A percentile compares a stretch with the other conserved stretches of the same genome.
These are phyloP conservation scores for Tenebrio molitor DNA, from an alignment of 1,140 invertebrate species.

Conservation along the genomic window DNA sequence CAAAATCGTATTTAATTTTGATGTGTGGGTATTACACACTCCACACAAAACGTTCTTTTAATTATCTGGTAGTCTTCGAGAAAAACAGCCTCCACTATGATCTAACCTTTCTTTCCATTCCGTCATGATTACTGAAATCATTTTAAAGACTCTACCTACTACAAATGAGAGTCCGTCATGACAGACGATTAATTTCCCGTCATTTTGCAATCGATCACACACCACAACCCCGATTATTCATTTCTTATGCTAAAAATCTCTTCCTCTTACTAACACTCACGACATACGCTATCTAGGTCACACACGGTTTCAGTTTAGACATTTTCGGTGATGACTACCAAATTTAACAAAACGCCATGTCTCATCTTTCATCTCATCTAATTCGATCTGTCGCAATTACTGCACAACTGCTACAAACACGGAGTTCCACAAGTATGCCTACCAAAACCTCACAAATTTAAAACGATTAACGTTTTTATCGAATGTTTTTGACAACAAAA, in stretches of 20 bases:
- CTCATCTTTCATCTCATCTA: too few species aligned
- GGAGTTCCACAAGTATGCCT: background rate
- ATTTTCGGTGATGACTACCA: constrained; percentile 13
- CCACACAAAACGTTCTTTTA: constrained; percentile 45
- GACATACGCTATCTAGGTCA: constrained; percentile 16
- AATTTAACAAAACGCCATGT: background rate
- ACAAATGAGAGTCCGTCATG: constrained; percentile 38
- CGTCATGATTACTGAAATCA: constrained; percentile 27
- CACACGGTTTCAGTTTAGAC: constrained; percentile 26
- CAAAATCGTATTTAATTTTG: constrained; percentile 48
- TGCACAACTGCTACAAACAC: too few species aligned
- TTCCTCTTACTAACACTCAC: constrained; percentile 3
- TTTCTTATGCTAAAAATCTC: constrained; percentile 25
- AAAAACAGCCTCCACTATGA: constrained; percentile 34
- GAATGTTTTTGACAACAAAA: too few species aligned
- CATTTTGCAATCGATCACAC: constrained; percentile 34
- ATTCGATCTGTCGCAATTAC: too few species aligned
- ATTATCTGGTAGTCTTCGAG: constrained; percentile 42
- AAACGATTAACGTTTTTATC: too few species aligned
- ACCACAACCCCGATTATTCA: constrained; percentile 35
- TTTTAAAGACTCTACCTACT: constrained; percentile 36
- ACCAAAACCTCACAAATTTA: too few species aligned
- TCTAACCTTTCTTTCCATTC: constrained; percentile 41
- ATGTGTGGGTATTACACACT: constrained; percentile 42
- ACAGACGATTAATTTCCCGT: constrained; percentile 37